Evolutionary conservation across 2,797 vertebrate genomes (phyloP), one percentile per base, ranked within the genome.

Genomic region (Mallotus villosus): DNA sequence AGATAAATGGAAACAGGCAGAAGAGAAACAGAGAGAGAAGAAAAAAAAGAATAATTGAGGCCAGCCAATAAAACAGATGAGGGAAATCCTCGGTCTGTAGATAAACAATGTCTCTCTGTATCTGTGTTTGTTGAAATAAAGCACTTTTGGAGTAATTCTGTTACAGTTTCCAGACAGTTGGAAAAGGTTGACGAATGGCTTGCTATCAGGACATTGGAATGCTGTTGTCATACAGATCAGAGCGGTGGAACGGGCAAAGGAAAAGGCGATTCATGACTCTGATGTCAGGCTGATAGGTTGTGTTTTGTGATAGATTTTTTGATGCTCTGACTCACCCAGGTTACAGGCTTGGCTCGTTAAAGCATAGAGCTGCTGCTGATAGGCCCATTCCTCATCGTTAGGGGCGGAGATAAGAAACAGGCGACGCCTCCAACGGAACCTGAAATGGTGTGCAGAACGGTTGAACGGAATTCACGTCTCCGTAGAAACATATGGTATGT

Each of bases 381-480:
- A 99, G 78, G 96, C 95, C 98, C 97, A 99, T 72, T 99, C 97
- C 90, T 99, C 97, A 73, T 99, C 97, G 27, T 77, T 97, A 67
- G 97, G 95, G 79, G 96, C 92, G 34, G 97, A 99, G 88, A 99
- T 98, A 78, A 99, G 94, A 79, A 99, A 95, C 75, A 99, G 89
- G 61, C 98, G 92, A 71, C 97, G 94, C 86, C 98, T 95, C 98
- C 98, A 99, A 32, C 98, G 94, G 90, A 99, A 99, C 90, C 98
- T 99, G 76, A 71, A 75, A 88, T 82, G 80, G 83, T 37, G 74
- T 51, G 58, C 67, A 41, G 75, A 61, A 61, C 49, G 2, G 73
- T 68, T 53, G 74, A 76, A 37, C 68, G 71, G 53, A 79, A 78
- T 65, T 62, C 64, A 32, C 16, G 63, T 87, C 67, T 81, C 85